Evolutionary conservation across 1,140 invertebrate genomes (phyloP).

Genomic region (Drosophila pandora): DNA sequence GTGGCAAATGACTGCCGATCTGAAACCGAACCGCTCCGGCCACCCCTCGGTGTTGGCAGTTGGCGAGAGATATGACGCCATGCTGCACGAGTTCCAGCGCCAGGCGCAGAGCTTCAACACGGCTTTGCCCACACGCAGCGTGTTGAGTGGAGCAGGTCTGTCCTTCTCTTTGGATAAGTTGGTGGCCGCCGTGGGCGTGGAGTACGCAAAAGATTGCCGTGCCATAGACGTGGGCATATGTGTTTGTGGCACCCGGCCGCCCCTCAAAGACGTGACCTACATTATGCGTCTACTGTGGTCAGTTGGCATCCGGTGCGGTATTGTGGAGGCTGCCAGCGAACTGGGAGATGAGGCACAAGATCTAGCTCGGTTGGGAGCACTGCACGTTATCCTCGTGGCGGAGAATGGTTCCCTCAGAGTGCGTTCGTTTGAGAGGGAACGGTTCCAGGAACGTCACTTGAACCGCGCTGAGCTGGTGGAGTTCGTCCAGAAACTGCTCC

Average conservation of each 20-base stretch:
- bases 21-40: constrained; percentile 71
- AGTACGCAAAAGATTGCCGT: constrained; percentile 77
- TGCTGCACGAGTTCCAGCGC: constrained; percentile 84
- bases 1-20: constrained; percentile 80
- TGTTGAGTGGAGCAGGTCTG: constrained; percentile 88
- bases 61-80: constrained; percentile 84
- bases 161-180: constrained; percentile 90
- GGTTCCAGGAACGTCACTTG: constrained; percentile 87
- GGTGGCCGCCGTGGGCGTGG: constrained; percentile 85
- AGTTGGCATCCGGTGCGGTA: constrained; percentile 83
- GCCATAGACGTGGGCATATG: constrained; percentile 88
- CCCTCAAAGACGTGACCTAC: constrained; percentile 87
- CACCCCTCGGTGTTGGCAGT: constrained; percentile 81
- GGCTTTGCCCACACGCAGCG: constrained; percentile 73
- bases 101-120: constrained; percentile 74
- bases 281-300: constrained; percentile 84
- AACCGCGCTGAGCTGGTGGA: constrained; percentile 86
- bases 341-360: constrained; percentile 87
- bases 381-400: constrained; percentile 88
- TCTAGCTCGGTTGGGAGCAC: constrained; percentile 86
- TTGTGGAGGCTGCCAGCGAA: constrained; percentile 78
- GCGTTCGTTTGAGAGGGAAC: constrained; percentile 86
- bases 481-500: constrained; percentile 85
- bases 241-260: constrained; percentile 85
- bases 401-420: constrained; percentile 87